Percentiles rank a stretch among this genome's conserved stretches.
These are phyloP conservation scores for Salarias fasciatus DNA, from an alignment of 2,797 vertebrate species.

Conservation along the genomic window DNA sequence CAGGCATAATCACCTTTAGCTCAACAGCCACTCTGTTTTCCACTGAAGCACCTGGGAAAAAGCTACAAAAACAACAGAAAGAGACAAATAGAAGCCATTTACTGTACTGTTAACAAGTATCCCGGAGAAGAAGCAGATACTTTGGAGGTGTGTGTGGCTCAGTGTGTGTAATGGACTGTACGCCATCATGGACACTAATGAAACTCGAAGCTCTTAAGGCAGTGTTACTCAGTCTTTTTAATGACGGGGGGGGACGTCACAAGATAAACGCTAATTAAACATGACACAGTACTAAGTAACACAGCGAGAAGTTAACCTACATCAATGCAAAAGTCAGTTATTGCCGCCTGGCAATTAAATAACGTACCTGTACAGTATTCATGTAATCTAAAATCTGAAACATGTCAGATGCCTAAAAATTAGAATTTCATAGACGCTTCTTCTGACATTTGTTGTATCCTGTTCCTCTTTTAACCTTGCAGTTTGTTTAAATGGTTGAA, in stretches of 20 bases:
- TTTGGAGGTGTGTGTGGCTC: conserved; percentile 1
- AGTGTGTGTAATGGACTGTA: conserved; percentile 34
- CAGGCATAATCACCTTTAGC: too few relatives aligned
- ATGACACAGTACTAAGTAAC: not conserved
- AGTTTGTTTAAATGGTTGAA: conserved; percentile 9
- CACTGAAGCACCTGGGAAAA: too few relatives aligned
- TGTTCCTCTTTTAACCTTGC: conserved; percentile 4
- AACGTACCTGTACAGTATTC: too few relatives aligned
- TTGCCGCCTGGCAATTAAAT: not conserved
- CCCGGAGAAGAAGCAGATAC: too few relatives aligned
- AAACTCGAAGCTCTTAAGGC: conserved; percentile 25
- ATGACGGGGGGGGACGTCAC: conserved; percentile 10
- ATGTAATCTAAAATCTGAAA: too few relatives aligned
- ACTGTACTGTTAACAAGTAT: too few relatives aligned
- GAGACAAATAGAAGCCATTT: too few relatives aligned
- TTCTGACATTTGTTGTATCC: conserved; percentile 1
- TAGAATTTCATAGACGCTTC: not conserved
- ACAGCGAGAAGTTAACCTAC: not conserved
- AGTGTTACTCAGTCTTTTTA: conserved; percentile 11
- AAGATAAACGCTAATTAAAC: not conserved
- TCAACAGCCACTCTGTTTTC: too few relatives aligned
- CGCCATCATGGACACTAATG: conserved; percentile 39
- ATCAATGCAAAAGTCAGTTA: not conserved
- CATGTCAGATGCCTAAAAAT: not conserved
- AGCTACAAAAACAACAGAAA: too few relatives aligned